Conservation (phyloP, 2,113 vertebrate species). For the Cottus gobio region DNA sequence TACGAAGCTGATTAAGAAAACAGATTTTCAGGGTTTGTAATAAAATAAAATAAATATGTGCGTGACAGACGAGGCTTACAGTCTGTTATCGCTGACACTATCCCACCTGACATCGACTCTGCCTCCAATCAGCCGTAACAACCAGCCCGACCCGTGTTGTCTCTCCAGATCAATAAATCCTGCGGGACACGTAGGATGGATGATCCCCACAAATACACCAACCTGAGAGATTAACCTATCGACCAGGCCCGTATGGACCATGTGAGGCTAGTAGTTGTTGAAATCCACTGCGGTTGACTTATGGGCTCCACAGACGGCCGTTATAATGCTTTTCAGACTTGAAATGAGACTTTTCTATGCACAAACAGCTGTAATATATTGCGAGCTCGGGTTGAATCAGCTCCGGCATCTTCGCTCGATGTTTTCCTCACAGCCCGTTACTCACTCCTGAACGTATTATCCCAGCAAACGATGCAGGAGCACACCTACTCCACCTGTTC, state of each 20-base stretch:
- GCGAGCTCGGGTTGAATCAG: background rate
- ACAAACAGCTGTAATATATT: slow-evolving; percentile 16
- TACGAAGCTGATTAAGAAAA: background rate
- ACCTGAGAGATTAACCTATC: slow-evolving; percentile 16
- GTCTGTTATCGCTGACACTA: background rate
- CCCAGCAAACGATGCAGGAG: slow-evolving; percentile 8
- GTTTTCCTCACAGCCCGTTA: background rate
- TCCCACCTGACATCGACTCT: background rate
- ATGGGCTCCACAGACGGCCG: background rate
- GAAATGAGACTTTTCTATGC: background rate
- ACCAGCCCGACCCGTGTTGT: slow-evolving; percentile 11
- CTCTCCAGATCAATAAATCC: slow-evolving; percentile 31
- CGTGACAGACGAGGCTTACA: background rate
- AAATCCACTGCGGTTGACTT: background rate
- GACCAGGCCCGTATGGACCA: slow-evolving; percentile 6
- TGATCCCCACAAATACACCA: slow-evolving; percentile 23
- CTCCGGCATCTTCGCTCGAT: background rate
- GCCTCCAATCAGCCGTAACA: background rate
- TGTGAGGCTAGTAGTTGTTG: background rate
- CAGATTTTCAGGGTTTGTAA: background rate
- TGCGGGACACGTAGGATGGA: slow-evolving; percentile 23
- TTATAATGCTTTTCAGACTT: slow-evolving; percentile 1
- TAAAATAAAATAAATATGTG: background rate
- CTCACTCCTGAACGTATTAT: slow-evolving; percentile 26
- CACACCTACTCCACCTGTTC: slow-evolving; percentile 17